phyloP scores from a whole-genome alignment of 2,113 vertebrate species.

The Hydropotes inermis region DNA sequence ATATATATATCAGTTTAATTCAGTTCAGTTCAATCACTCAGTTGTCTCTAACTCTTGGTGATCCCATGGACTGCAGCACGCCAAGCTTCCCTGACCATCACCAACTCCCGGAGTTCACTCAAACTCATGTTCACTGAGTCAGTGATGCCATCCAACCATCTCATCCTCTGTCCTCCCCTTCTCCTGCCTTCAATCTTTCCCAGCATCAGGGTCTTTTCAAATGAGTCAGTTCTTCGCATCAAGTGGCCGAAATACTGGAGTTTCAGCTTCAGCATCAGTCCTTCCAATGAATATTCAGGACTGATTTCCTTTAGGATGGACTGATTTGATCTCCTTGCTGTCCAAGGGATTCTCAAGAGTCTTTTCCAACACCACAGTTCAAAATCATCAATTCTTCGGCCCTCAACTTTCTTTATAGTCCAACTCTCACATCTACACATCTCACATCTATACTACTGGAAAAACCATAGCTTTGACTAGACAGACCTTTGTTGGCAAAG shows the following conservation, averaged over 20 bases:
- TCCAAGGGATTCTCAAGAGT: neutral
- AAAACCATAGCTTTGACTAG: neutral
- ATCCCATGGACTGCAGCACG: neutral
- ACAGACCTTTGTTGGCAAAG: neutral
- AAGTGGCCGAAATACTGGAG: neutral
- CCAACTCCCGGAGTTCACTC: neutral
- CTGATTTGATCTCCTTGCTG: neutral
- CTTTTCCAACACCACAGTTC: neutral
- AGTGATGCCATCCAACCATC: neutral
- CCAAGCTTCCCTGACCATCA: neutral
- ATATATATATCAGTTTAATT: neutral
- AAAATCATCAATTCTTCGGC: neutral
- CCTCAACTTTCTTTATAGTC: neutral
- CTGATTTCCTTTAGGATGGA: neutral
- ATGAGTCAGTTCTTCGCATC: neutral
- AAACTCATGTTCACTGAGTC: neutral
- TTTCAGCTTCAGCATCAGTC: neutral
- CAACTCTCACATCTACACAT: neutral
- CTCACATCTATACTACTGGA: neutral
- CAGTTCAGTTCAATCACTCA: neutral
- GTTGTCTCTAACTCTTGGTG: rapidly evolving
- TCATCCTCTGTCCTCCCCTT: neutral
- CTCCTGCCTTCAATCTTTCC: neutral
- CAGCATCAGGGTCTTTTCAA: neutral
- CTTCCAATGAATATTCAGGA: neutral